Evolutionary conservation across 2,113 vertebrate genomes (phyloP).

Genomic region (Heterotilapia buettikoferi): DNA sequence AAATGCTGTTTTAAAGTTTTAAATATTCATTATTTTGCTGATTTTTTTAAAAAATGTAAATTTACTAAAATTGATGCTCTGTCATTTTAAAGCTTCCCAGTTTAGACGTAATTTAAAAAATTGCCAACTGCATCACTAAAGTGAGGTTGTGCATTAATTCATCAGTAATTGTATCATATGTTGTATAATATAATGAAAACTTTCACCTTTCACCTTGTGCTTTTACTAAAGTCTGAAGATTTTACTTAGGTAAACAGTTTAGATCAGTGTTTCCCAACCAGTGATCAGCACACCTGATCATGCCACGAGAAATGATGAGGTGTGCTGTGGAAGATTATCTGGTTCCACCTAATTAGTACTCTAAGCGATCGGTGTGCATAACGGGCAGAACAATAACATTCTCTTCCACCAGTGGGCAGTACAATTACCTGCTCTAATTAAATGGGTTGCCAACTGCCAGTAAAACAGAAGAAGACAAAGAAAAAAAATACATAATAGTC

Average conservation of each 20-base stretch:
- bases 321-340: too few species aligned
- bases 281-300: too few species aligned
- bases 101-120: neutral
- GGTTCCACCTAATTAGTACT: too few species aligned
- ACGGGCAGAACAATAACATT: neutral
- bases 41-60: neutral
- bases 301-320: too few species aligned
- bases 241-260: too few species aligned
- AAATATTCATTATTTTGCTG: neutral
- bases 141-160: too few species aligned
- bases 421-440: neutral
- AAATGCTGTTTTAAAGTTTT: neutral
- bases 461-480: neutral
- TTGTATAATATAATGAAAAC: too few species aligned
- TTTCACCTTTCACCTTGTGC: too few species aligned
- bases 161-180: too few species aligned
- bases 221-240: too few species aligned
- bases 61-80: neutral
- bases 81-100: neutral
- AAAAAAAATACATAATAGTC: neutral
- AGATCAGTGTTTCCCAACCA: too few species aligned
- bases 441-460: neutral
- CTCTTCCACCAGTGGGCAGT: neutral
- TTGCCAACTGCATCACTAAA: neutral
- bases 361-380: too few species aligned